Percentiles rank a stretch among this genome's conserved stretches.
Conservation (phyloP, 2,113 vertebrate genomes). For the Ptychochromis oligacanthus region DNA sequence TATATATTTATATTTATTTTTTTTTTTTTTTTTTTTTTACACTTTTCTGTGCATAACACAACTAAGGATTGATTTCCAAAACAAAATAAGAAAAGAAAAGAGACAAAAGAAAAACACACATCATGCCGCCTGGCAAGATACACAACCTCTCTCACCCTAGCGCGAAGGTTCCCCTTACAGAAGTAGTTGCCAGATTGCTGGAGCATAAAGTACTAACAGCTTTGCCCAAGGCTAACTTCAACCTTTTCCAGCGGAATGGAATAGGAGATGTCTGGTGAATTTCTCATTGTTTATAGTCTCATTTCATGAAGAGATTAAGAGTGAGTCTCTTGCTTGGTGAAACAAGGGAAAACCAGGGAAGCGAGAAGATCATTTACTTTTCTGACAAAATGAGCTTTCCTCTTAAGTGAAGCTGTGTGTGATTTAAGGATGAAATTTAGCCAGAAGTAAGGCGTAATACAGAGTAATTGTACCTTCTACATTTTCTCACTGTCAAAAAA, state of each 20-base stretch:
- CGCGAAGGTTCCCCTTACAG: constrained; percentile 63
- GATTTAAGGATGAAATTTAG: constrained; percentile 49
- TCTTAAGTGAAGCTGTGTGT: constrained; percentile 38
- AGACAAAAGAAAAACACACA: constrained; percentile 10
- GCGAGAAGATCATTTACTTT: constrained; percentile 68
- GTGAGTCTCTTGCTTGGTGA: constrained; percentile 54
- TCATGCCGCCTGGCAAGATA: constrained; percentile 44
- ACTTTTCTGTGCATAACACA: not conserved
- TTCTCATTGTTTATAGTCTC: constrained; percentile 73
- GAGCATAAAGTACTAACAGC: constrained; percentile 76
- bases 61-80: constrained; percentile 27
- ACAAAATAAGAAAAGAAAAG: constrained; percentile 4
- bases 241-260: constrained; percentile 72
- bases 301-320: constrained; percentile 75
- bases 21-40: constrained; percentile 1
- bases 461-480: constrained; percentile 36
- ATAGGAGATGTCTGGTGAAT: constrained; percentile 67
- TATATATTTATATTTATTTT: too few relatives aligned
- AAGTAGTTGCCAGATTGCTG: constrained; percentile 72
- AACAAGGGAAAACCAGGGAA: constrained; percentile 61
- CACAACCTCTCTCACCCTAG: constrained; percentile 54
- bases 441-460: constrained; percentile 28
- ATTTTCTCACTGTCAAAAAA: constrained; percentile 22
- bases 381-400: constrained; percentile 65
- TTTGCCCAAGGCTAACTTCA: constrained; percentile 75